Evolutionary conservation across 2,888 invertebrate species (phyloP).

Genomic region (Molorchus minor): DNA sequence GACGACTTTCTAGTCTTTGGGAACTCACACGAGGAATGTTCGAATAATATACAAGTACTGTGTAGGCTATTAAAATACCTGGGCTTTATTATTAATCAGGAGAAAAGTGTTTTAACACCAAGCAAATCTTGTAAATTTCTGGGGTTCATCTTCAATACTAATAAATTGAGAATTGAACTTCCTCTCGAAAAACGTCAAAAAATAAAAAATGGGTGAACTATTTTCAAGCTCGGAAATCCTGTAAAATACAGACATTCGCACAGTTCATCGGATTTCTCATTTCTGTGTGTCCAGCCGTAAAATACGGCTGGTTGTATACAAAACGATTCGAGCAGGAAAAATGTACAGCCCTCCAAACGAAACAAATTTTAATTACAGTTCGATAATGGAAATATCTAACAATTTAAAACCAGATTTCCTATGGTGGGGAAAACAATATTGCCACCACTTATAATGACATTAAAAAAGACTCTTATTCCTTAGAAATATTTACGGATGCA

Average conservation of each 20-base stretch:
- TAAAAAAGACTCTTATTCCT: no score
- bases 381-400: no score
- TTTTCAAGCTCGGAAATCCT: slow-evolving; percentile 2
- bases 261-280: slow-evolving; percentile 15
- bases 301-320: no score
- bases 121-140: slow-evolving; percentile 12
- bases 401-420: no score
- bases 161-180: slow-evolving; percentile 8
- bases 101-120: slow-evolving; percentile 29
- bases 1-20: no score
- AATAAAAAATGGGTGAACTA: slow-evolving; percentile 8
- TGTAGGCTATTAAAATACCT: slow-evolving; percentile 10
- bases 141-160: slow-evolving; percentile 18
- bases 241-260: slow-evolving; percentile 41
- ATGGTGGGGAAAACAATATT: no score
- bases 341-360: not conserved
- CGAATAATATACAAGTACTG: no score
- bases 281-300: slow-evolving; percentile 26
- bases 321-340: slow-evolving; percentile 18
- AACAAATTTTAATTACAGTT: no score
- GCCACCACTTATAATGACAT: no score
- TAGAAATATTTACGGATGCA: no score
- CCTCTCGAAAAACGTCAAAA: slow-evolving; percentile 15
- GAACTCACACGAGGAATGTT: no score
- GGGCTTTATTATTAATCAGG: slow-evolving; percentile 26